Evolutionary conservation across 2,113 vertebrate species (phyloP).

Genomic region (Campylomormyrus numenius): DNA sequence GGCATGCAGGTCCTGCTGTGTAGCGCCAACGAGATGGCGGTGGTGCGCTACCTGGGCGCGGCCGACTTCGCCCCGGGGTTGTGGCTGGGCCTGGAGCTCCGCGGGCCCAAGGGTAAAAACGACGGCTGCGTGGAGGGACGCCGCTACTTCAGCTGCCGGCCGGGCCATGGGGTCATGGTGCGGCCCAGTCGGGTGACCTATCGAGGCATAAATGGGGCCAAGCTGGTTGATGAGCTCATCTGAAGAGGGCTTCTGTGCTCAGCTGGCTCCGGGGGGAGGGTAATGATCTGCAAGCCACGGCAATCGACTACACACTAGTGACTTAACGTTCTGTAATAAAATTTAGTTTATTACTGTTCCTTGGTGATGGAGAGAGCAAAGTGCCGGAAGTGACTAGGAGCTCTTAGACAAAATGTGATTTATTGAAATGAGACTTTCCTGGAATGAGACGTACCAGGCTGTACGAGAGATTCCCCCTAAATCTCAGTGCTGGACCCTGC

Average conservation of each 20-base stretch:
- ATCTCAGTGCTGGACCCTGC: not conserved
- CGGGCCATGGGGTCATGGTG: constrained; percentile 77
- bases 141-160: constrained; percentile 83
- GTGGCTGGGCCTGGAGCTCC: constrained; percentile 90
- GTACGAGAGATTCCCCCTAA: not conserved
- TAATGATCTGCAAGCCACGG: not conserved
- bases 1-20: constrained; percentile 87
- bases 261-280: not conserved
- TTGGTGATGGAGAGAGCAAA: not conserved
- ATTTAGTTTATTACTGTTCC: not conserved
- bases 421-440: not conserved
- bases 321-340: not conserved
- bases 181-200: constrained; percentile 86
- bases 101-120: constrained; percentile 79
- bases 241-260: constrained; percentile 35
- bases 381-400: not conserved
- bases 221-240: constrained; percentile 71
- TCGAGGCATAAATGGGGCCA: constrained; percentile 80
- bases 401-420: not conserved
- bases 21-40: constrained; percentile 86
- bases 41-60: constrained; percentile 80
- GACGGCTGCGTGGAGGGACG: constrained; percentile 78
- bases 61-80: constrained; percentile 80
- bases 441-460: not conserved
- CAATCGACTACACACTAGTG: constrained; percentile 11